Base-by-base conservation (phyloP, 2,888 invertebrate species). In the Sinhomidia bicolor region DNA sequence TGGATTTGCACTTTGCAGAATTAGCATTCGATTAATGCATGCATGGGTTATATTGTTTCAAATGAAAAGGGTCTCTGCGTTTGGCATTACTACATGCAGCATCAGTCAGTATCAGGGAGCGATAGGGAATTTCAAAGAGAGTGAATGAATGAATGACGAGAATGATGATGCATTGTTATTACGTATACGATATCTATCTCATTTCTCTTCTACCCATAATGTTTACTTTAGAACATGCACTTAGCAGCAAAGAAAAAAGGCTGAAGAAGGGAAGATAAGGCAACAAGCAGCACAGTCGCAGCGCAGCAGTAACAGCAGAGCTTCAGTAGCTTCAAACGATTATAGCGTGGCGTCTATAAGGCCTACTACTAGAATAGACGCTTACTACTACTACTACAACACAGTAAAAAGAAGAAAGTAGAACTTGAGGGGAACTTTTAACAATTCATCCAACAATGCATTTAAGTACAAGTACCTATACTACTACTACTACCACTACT, bases 401-500 rank as follows among this genome's bases (percentile, higher is more conserved):
- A 41, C 17, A 41, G 62, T 36, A 82, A 91, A 91, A 91, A 92
- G 91, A 92, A 92, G 92, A 92, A 92, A 92, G 92, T 92, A 92
- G 92, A 91, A 91, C 91, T 92, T 90, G 89, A 87, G 82, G 91
- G 91, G 90, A 90, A 89, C 90, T 90, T n/a, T 89, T 85, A 57
- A 57, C 57, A 23, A 57, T 57, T 23, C 23, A 23, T 32, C 7
- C 32, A 65, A 32, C 65, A 65, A 65, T 62, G 62, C 36, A 36
- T 5, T 5, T 36, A 36, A 36, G 36, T 36, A 36, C 3, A 7
- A 5, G 36, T 36, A 36, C 4, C 10, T 23, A 57, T 20, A 57
- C 9, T 57, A 57, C 57, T 10, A 47, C 20, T 20, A 65, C 29
- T 10, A 14, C 7, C n/a, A 5, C 6, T 71, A 71, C 41, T 71